phyloP scores from a whole-genome alignment of 1,140 invertebrate genomes.

The Ptiloglossa arizonensis region DNA sequence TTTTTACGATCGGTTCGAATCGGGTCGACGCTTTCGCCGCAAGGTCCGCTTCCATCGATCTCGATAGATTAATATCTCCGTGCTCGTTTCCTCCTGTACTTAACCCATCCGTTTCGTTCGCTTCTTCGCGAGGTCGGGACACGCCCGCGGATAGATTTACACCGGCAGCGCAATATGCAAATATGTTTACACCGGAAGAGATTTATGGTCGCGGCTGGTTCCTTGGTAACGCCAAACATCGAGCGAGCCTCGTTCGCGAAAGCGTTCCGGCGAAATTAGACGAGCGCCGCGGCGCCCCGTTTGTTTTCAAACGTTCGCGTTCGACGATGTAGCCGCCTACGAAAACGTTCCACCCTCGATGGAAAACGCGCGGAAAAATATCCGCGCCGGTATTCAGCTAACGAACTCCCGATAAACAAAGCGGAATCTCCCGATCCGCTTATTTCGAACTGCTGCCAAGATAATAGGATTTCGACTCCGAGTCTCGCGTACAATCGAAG shows the following conservation, averaged over 20 bases:
- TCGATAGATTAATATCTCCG: too few relatives aligned
- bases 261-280: background rate
- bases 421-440: background rate
- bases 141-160: slow-evolving; percentile 29
- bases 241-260: too few relatives aligned
- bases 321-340: too few relatives aligned
- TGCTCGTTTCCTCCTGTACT: background rate
- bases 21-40: too few relatives aligned
- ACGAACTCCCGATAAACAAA: too few relatives aligned
- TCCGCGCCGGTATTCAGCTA: too few relatives aligned
- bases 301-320: slow-evolving; percentile 6
- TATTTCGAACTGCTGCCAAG: background rate
- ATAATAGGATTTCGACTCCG: too few relatives aligned
- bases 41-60: too few relatives aligned
- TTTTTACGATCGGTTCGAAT: too few relatives aligned
- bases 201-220: slow-evolving; percentile 21
- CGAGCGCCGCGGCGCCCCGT: background rate
- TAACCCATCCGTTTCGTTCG: background rate
- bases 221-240: background rate
- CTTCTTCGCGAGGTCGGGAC: background rate
- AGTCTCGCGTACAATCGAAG: too few relatives aligned
- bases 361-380: too few relatives aligned
- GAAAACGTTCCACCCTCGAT: too few relatives aligned
- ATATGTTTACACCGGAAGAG: slow-evolving; percentile 26
- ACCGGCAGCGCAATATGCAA: background rate